Conservation (phyloP, 2,888 invertebrate species). For the Dusona sp. region DNA sequence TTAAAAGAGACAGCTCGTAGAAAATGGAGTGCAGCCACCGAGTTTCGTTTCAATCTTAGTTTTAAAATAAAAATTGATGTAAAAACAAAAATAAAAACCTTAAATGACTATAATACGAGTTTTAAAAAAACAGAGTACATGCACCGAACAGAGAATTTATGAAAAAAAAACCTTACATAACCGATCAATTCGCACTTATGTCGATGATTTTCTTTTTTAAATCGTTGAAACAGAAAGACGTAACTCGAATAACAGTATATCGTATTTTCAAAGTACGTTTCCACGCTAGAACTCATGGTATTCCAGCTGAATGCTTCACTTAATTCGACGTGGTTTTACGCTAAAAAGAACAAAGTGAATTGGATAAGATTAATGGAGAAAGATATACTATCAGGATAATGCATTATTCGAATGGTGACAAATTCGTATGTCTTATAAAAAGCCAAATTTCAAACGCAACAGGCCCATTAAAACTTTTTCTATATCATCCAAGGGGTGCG, state of each 20-base stretch:
- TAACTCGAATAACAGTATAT: neutral
- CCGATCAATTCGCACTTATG: neutral
- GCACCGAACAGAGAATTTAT: neutral
- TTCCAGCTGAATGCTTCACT: neutral
- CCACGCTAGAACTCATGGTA: neutral
- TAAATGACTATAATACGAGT: neutral
- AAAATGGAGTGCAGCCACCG: neutral
- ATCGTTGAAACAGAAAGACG: neutral
- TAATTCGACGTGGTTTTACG: neutral
- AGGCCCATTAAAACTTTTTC: slow-evolving; percentile 32
- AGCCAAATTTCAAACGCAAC: slow-evolving; percentile 18
- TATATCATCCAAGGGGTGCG: slow-evolving; percentile 3
- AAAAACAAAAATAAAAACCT: neutral
- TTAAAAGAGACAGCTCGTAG: neutral
- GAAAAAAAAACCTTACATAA: neutral
- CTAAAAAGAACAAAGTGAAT: neutral
- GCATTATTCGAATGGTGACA: neutral
- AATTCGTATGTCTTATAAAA: neutral
- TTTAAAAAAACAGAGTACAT: neutral
- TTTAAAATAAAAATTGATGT: neutral
- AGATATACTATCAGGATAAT: neutral
- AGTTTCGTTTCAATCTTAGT: neutral
- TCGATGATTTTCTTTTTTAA: neutral
- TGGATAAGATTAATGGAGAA: neutral
- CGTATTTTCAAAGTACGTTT: neutral